phyloP scores from a whole-genome alignment of 2,113 vertebrate genomes.

The Alligator mississippiensis region DNA sequence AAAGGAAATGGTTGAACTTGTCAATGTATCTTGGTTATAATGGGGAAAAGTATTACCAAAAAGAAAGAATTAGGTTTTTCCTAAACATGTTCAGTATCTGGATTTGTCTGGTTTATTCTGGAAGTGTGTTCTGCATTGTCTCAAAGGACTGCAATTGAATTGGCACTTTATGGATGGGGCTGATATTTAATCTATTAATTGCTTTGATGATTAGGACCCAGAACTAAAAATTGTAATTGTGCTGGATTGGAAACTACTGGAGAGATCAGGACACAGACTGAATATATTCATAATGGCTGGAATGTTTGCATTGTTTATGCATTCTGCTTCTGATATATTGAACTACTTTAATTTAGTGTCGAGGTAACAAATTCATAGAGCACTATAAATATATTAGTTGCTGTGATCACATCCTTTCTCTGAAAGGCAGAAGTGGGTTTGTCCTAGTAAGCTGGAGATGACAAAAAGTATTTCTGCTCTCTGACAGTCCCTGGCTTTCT shows the following conservation, averaged over 20 bases:
- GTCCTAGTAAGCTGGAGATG: neutral
- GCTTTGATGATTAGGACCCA: neutral
- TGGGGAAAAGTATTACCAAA: neutral
- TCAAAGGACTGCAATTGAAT: neutral
- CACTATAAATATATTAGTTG: neutral
- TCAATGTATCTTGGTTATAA: neutral
- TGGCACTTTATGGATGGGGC: neutral
- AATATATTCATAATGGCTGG: neutral
- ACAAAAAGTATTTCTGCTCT: neutral
- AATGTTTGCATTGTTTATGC: accelerated
- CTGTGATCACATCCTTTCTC: neutral
- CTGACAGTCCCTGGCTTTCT: neutral
- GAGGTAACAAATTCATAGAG: neutral
- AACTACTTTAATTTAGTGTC: neutral
- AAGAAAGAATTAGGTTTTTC: neutral
- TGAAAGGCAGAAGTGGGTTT: neutral
- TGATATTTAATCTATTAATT: neutral
- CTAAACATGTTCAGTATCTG: neutral
- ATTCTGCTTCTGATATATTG: neutral
- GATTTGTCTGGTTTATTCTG: neutral
- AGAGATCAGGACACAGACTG: neutral
- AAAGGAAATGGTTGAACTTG: neutral
- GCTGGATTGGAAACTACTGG: neutral
- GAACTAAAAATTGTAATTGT: neutral
- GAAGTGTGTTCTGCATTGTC: neutral